phyloP scores from a whole-genome alignment of 2,113 vertebrate genomes.

The Notarius quadriscutis region DNA sequence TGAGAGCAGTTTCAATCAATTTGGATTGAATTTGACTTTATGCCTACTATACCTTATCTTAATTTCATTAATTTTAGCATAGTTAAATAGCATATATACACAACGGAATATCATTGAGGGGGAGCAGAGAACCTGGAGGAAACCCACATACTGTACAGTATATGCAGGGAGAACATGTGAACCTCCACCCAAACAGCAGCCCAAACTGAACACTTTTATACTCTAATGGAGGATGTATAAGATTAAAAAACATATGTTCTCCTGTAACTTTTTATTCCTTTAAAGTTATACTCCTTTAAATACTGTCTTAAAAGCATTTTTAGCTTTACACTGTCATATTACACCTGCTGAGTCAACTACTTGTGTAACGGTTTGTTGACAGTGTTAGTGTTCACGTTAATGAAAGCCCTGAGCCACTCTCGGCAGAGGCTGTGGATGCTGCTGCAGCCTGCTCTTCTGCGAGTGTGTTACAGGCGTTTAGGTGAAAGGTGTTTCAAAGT shows the following conservation, averaged over 20 bases:
- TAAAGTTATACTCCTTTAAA: too few relatives aligned
- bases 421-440: neutral
- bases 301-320: neutral
- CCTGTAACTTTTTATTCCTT: neutral
- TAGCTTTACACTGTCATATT: neutral
- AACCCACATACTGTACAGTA: neutral
- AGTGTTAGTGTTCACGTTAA: neutral
- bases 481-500: conserved; percentile 43
- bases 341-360: neutral
- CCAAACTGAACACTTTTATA: neutral
- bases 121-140: neutral
- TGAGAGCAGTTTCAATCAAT: too few relatives aligned
- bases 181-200: neutral
- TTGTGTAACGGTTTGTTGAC: neutral
- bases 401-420: neutral
- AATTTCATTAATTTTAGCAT: neutral
- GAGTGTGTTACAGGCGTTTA: conserved; percentile 13
- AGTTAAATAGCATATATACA: neutral
- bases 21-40: too few relatives aligned
- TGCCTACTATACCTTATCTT: neutral
- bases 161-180: too few relatives aligned
- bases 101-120: neutral
- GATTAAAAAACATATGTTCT: neutral
- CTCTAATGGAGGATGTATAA: neutral
- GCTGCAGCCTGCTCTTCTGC: neutral